Evolutionary conservation across 2,797 vertebrate species (phyloP).

Genomic region (Macropus fuliginosus): DNA sequence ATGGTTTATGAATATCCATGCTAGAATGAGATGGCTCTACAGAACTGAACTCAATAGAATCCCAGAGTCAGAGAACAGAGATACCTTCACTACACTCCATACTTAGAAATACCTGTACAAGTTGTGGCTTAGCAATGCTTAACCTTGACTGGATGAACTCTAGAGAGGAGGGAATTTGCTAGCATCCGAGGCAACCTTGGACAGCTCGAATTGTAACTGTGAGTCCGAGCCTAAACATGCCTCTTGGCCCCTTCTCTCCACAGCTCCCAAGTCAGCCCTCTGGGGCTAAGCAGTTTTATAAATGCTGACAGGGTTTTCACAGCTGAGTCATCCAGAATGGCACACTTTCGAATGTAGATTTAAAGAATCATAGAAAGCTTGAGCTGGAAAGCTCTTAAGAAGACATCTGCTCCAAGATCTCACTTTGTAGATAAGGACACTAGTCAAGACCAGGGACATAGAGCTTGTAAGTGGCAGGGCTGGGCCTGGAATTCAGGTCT

Average conservation of each 20-base stretch:
- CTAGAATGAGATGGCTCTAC: not conserved
- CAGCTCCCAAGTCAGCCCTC: not conserved
- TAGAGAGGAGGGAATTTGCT: not conserved
- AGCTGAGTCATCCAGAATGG: not conserved
- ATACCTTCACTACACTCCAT: not conserved
- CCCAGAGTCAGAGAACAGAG: not conserved
- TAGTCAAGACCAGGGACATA: not conserved
- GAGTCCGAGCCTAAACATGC: not conserved
- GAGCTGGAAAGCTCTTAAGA: not conserved
- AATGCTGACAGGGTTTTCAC: not conserved
- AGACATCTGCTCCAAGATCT: not conserved
- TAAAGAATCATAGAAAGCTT: not conserved
- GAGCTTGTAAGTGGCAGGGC: not conserved
- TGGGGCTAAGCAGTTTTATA: not conserved
- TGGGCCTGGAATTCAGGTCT: not conserved
- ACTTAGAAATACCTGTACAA: not conserved
- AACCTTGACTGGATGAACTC: not conserved
- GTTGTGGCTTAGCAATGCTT: not conserved
- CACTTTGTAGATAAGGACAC: constrained; percentile 2
- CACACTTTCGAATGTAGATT: not conserved
- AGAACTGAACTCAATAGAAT: not conserved
- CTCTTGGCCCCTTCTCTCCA: not conserved
- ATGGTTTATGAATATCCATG: not conserved
- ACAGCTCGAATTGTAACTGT: not conserved
- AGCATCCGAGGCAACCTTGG: not conserved